Evolutionary conservation across 2,113 vertebrate genomes (phyloP), one percentile per base, ranked within the genome.

Genomic region (Xenus cinereus): DNA sequence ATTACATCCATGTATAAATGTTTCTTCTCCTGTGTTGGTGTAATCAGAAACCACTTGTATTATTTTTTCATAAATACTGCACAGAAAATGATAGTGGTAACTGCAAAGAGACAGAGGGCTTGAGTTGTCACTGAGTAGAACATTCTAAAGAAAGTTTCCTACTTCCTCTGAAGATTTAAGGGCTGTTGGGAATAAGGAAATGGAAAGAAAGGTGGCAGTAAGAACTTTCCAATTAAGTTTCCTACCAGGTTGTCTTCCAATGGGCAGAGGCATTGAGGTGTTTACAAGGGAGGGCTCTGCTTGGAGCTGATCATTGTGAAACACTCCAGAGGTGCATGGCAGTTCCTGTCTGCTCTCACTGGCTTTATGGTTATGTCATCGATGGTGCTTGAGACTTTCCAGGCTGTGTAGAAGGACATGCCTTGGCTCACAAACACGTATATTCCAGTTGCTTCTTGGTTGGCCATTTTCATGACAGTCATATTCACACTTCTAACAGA

Each of bases 151-250:
- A 66, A 77, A 87, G 2, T 82, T 92, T 93, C 75, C 32, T n/a
- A 35, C 32, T 92, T 84, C 26, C 21, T 4, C 9, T 3, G 3
- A 59, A 89, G n/a, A 91, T 80, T 86, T 85, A 89, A 90, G n/a
- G 28, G 41, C 39, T 82, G 59, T 32, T 4, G 7, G 28, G 39
- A 24, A 68, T 91, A 90, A 54, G n/a, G 27, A 89, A 84, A 68
- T 60, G 17, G 76, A 92, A 93, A 93, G 59, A 50, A 81, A 80
- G 30, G 32, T 67, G 72, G 27, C 1, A 3, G 48, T 46, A 76
- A 71, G 45, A 94, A 90, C 85, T 92, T 92, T 83, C 57, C 90
- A 68, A 9, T 54, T 16, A 67, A 59, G 19, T 85, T 94, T 95
- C 67, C 77, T 59, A 63, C 72, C 30, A 81, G 48, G 10, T 60